These are phyloP conservation scores for Drosophila erecta DNA, from an alignment of 1,140 invertebrate genomes.

Conservation along the genomic window DNA sequence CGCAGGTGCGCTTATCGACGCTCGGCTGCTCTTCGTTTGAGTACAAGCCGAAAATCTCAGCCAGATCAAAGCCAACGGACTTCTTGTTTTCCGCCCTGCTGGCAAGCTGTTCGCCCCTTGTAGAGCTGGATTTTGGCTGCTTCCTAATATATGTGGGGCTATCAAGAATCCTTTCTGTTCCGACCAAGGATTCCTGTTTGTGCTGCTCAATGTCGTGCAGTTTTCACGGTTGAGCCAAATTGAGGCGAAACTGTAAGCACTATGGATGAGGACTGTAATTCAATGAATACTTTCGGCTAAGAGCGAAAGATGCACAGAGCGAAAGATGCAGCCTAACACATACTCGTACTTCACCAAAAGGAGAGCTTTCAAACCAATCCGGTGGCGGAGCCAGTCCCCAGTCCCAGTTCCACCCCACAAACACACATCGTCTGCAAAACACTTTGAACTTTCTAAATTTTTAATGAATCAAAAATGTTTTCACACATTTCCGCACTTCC, in stretches of 20 bases:
- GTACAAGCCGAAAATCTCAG: slow-evolving; percentile 74
- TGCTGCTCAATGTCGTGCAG: slow-evolving; percentile 34
- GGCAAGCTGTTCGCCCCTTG: slow-evolving; percentile 46
- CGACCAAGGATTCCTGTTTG: slow-evolving; percentile 44
- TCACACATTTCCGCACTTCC: slow-evolving; percentile 74
- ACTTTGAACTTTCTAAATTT: slow-evolving; percentile 84
- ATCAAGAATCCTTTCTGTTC: slow-evolving; percentile 52
- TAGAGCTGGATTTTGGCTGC: slow-evolving; percentile 36
- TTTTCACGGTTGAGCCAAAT: slow-evolving; percentile 29
- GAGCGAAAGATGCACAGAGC: slow-evolving; percentile 22
- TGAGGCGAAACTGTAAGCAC: slow-evolving; percentile 28
- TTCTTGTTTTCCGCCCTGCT: not conserved
- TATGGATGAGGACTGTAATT: slow-evolving; percentile 15
- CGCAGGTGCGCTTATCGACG: slow-evolving; percentile 80
- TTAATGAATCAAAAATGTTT: slow-evolving; percentile 84
- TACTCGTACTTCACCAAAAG: not conserved
- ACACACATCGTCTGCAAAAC: slow-evolving; percentile 64
- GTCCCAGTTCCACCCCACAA: slow-evolving; percentile 30
- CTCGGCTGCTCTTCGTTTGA: slow-evolving; percentile 77
- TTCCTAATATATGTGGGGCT: slow-evolving; percentile 70
- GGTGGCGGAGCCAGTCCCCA: slow-evolving; percentile 21
- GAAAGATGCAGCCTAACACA: slow-evolving; percentile 2
- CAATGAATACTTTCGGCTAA: slow-evolving; percentile 1
- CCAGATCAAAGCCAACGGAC: slow-evolving; percentile 73
- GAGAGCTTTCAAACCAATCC: slow-evolving; percentile 19